phyloP scores from a whole-genome alignment of 2,113 vertebrate genomes.

The Papio anubis region DNA sequence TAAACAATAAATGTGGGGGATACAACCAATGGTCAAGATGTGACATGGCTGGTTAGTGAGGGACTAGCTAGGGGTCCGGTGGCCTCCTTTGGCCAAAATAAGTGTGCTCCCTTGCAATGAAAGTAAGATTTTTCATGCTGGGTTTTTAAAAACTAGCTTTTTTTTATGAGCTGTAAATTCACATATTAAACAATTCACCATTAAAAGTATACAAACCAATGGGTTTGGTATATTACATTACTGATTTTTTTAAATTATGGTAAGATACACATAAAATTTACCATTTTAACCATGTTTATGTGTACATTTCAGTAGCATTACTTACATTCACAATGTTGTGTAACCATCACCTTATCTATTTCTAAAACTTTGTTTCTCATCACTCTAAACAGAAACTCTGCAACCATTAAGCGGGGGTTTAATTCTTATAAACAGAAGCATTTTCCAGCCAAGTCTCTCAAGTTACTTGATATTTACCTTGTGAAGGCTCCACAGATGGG shows the following conservation, averaged over 20 bases:
- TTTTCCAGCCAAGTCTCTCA: neutral
- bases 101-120: neutral
- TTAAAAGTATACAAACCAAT: neutral
- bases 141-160: neutral
- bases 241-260: neutral
- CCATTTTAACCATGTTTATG: neutral
- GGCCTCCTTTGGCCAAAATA: neutral
- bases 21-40: fast-evolving
- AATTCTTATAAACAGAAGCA: neutral
- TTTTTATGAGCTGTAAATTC: neutral
- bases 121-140: neutral
- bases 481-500: neutral
- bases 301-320: neutral
- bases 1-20: neutral
- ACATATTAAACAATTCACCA: neutral
- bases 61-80: fast-evolving
- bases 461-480: neutral
- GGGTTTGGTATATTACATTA: neutral
- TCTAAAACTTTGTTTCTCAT: neutral
- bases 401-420: neutral
- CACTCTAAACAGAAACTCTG: neutral
- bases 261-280: neutral
- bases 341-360: neutral
- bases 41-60: neutral
- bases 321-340: neutral